Base-by-base conservation (phyloP, 1,140 invertebrate genomes). In the Latrodectus geometricus region DNA sequence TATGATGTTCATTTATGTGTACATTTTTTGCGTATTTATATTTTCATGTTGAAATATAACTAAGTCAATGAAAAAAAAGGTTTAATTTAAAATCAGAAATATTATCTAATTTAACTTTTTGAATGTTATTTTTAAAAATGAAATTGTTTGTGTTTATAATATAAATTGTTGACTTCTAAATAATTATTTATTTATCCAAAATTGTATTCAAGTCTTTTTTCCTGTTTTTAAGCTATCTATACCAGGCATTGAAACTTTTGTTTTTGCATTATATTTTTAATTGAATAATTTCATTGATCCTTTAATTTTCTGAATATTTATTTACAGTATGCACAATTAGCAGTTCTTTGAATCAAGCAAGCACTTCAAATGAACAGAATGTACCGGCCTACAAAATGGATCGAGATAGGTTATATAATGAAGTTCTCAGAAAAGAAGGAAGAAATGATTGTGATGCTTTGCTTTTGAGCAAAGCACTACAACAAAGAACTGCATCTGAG, bases 381-480 rank as follows among this genome's bases (percentile, higher is more conserved):
- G 35, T 11, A 72, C 5, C 11, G n/a, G 23, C 49, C 2, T 61
- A 11, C 17, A 61, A 11, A 14, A 14, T 17, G 11, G 54, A 17
- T 61, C 54, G 17, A 9, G 35, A 68, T 68, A 50, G 66, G 21
- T 48, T 21, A 7, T 14, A 50, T 72, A 74, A 20, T 72, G 12
- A 77, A 21, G 52, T 86, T 78, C 21, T 86, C 23, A 77, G 66
- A 20, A 86, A 86, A 72, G 83, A 86, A 78, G 83, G 83, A 9
- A 86, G 49, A n/a, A 35, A 23, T 76, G 83, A 86, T 56, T 86
- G 83, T 86, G 83, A 86, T 86, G 83, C 65, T 49, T 50, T 78
- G 52, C 8, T 86, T 61, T 49, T 78, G 52, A 66, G 70, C 12
- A 77, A 72, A 72, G 65, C 66, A 48, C n/a, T 70, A 4, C 15